phyloP scores from a whole-genome alignment of 2,113 vertebrate species.

The Engystomops pustulosus region DNA sequence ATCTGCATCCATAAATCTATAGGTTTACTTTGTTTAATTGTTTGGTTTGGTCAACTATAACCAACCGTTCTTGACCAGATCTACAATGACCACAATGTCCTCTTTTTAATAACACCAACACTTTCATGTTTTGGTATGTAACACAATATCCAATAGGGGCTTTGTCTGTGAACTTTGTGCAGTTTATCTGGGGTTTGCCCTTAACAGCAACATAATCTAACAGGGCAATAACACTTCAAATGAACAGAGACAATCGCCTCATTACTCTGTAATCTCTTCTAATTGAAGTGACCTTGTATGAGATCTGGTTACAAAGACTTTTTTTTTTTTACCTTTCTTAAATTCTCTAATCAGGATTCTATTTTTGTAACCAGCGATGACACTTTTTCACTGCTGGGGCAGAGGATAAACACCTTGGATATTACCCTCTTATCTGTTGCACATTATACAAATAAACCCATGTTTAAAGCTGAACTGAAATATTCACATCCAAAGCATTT shows the following conservation, averaged over 20 bases:
- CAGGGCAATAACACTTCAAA: slow-evolving; percentile 43
- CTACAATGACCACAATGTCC: neutral
- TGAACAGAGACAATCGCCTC: slow-evolving; percentile 25
- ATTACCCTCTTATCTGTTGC: neutral
- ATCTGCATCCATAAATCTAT: no score
- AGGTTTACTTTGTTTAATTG: no score
- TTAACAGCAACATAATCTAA: slow-evolving; percentile 37
- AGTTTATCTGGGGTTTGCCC: slow-evolving; percentile 44
- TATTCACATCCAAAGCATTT: neutral
- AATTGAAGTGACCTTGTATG: slow-evolving; percentile 42
- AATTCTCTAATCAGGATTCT: slow-evolving; percentile 35
- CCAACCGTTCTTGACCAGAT: neutral
- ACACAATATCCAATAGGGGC: slow-evolving; percentile 25
- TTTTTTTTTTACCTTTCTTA: slow-evolving; percentile 38
- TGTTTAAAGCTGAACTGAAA: neutral
- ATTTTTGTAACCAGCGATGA: neutral
- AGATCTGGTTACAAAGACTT: slow-evolving; percentile 38
- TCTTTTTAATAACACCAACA: neutral
- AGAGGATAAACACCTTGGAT: neutral
- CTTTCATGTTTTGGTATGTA: slow-evolving; percentile 1
- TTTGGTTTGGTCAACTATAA: neutral
- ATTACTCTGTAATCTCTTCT: slow-evolving; percentile 43
- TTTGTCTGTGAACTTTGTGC: slow-evolving; percentile 27
- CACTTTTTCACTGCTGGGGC: neutral
- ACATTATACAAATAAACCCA: neutral